Percentiles rank a stretch among this genome's conserved stretches.
Evolutionary conservation across 2,888 invertebrate species (phyloP).

Genomic region (Lordiphosa andalusiaca): DNA sequence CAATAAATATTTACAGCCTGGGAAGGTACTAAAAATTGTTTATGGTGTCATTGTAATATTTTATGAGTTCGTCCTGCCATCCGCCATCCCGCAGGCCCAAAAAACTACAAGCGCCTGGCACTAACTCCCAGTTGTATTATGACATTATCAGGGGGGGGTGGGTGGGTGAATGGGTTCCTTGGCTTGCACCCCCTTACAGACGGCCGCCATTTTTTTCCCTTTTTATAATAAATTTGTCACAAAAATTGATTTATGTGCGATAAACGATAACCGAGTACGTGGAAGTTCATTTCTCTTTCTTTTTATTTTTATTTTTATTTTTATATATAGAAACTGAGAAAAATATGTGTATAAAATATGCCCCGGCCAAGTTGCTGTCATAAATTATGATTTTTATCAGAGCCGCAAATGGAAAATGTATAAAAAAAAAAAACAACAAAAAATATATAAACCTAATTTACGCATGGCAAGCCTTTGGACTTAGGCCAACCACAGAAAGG

Average conservation of each 20-base stretch:
- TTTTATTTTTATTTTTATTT: no score
- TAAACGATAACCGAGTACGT: slow-evolving; percentile 65
- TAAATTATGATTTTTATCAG: slow-evolving; percentile 80
- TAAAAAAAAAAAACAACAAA: slow-evolving; percentile 13
- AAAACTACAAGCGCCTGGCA: slow-evolving; percentile 42
- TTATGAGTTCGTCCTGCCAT: slow-evolving; percentile 48
- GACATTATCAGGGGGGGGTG: slow-evolving; percentile 27
- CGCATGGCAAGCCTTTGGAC: slow-evolving; percentile 49
- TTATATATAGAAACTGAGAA: slow-evolving; percentile 29
- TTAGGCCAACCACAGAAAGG: slow-evolving; percentile 17
- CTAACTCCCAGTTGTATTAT: slow-evolving; percentile 31
- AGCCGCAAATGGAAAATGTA: slow-evolving; percentile 63
- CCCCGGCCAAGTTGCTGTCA: slow-evolving; percentile 69
- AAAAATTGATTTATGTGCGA: slow-evolving; percentile 77
- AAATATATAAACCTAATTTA: slow-evolving; percentile 56
- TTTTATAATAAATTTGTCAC: slow-evolving; percentile 77
- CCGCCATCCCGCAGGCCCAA: neutral
- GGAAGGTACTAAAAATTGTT: slow-evolving; percentile 67
- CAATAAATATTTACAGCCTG: slow-evolving; percentile 70
- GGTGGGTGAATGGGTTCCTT: no score
- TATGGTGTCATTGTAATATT: slow-evolving; percentile 76
- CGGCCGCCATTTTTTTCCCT: slow-evolving; percentile 35
- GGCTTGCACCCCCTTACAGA: neutral
- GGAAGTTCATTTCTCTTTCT: slow-evolving; percentile 49
- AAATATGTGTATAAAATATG: slow-evolving; percentile 50